Conservation (phyloP, 2,113 vertebrate genomes). For the Ptyas mucosa region DNA sequence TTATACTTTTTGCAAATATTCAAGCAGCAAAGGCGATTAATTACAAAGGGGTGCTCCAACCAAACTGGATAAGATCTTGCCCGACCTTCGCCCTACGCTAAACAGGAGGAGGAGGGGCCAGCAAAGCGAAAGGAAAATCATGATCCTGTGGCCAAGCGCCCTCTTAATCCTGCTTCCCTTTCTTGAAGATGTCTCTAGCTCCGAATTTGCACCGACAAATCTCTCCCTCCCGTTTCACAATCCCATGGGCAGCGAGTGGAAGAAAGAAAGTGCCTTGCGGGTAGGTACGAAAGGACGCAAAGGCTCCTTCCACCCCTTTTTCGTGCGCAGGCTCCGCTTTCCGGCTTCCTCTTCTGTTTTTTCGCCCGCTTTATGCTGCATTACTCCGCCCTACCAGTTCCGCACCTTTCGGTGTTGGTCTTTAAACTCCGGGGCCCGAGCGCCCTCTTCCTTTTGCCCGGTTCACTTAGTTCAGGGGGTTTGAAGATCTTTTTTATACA, state of each 20-base stretch:
- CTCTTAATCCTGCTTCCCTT: not conserved
- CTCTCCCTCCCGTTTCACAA: not conserved
- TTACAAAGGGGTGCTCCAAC: not conserved
- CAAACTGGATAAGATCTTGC: not conserved
- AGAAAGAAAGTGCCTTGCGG: conserved; percentile 9
- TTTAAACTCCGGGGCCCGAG: not conserved
- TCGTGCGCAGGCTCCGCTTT: not conserved
- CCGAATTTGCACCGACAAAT: not conserved
- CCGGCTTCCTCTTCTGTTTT: not conserved
- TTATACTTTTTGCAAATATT: not conserved
- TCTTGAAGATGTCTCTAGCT: not conserved
- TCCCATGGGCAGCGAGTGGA: not conserved
- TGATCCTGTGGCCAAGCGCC: not conserved
- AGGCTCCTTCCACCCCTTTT: not conserved
- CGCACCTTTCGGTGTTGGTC: not conserved
- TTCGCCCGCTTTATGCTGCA: not conserved
- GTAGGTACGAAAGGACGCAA: conserved; percentile 1
- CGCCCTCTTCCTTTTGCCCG: not conserved
- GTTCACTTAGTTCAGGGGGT: not conserved
- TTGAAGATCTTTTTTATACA: not conserved
- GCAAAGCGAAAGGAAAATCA: not conserved
- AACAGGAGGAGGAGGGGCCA: accelerated
- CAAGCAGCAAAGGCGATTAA: not conserved
- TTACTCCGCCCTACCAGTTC: not conserved
- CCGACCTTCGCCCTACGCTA: not conserved